Conservation (phyloP, 1,140 invertebrate species). For the Melipona quadrifasciata region DNA sequence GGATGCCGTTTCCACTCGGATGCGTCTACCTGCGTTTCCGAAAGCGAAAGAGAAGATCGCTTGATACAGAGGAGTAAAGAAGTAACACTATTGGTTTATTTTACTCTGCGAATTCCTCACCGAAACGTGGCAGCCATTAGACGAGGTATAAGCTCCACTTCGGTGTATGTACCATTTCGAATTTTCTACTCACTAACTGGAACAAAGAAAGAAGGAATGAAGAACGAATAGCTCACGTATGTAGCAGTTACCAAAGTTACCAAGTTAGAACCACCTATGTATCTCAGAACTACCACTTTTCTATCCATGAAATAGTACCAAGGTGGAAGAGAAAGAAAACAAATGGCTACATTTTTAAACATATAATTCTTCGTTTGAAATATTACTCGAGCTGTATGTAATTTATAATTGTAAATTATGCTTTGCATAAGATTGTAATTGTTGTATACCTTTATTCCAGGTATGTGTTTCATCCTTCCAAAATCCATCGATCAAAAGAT, state of each 20-base stretch:
- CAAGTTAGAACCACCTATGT: conserved; percentile 2
- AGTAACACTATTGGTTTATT: conserved; percentile 23
- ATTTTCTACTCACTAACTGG: neutral
- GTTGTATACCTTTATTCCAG: neutral
- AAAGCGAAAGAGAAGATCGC: conserved; percentile 45
- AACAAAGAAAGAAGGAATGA: conserved; percentile 7
- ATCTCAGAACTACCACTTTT: neutral
- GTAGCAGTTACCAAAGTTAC: neutral
- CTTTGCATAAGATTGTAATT: neutral
- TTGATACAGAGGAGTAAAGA: conserved; percentile 26
- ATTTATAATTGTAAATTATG: neutral
- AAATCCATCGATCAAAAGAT: neutral
- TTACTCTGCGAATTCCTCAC: neutral
- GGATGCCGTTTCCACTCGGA: conserved; percentile 40
- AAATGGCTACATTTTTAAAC: neutral
- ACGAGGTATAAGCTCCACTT: neutral
- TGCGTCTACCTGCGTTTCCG: conserved; percentile 39
- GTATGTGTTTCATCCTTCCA: neutral
- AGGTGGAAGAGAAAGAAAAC: neutral
- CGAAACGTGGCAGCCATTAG: neutral
- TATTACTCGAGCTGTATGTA: neutral
- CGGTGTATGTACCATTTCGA: neutral
- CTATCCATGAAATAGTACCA: neutral
- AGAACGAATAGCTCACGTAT: neutral
- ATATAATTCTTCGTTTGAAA: neutral